These are phyloP conservation scores for Lepeophtheirus salmonis DNA, from an alignment of 1,140 invertebrate species.

Conservation along the genomic window DNA sequence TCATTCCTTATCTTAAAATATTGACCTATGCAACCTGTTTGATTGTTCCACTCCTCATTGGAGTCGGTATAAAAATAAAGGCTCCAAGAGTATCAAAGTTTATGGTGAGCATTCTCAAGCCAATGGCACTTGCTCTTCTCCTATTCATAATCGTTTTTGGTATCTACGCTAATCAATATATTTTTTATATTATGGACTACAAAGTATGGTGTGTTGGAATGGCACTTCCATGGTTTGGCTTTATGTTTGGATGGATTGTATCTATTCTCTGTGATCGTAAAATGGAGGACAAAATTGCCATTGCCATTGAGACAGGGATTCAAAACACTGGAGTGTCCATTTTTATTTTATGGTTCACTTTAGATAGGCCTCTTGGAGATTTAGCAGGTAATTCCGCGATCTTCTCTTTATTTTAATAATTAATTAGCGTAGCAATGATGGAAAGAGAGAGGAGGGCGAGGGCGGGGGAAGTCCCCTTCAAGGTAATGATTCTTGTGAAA, in stretches of 20 bases:
- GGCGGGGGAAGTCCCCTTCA: neutral
- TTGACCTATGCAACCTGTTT: slow-evolving; percentile 49
- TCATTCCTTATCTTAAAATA: slow-evolving; percentile 62
- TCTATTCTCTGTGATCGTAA: slow-evolving; percentile 31
- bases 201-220: slow-evolving; percentile 36
- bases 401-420: neutral
- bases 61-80: slow-evolving; percentile 29
- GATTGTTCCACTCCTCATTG: slow-evolving; percentile 49
- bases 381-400: slow-evolving; percentile 23
- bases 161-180: slow-evolving; percentile 67
- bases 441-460: neutral
- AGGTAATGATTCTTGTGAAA: neutral
- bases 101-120: slow-evolving; percentile 59
- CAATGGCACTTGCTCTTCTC: slow-evolving; percentile 60
- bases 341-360: slow-evolving; percentile 42
- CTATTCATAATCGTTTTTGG: slow-evolving; percentile 73
- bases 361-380: slow-evolving; percentile 30
- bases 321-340: slow-evolving; percentile 90
- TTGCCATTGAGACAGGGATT: slow-evolving; percentile 78
- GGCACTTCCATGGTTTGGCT: slow-evolving; percentile 15
- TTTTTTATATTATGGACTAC: slow-evolving; percentile 67
- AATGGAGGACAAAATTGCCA: slow-evolving; percentile 49
- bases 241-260: slow-evolving; percentile 9
- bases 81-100: slow-evolving; percentile 41
- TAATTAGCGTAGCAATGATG: neutral